Evolutionary conservation across 2,888 invertebrate species (phyloP).

Genomic region (Plemyria rubiginata): DNA sequence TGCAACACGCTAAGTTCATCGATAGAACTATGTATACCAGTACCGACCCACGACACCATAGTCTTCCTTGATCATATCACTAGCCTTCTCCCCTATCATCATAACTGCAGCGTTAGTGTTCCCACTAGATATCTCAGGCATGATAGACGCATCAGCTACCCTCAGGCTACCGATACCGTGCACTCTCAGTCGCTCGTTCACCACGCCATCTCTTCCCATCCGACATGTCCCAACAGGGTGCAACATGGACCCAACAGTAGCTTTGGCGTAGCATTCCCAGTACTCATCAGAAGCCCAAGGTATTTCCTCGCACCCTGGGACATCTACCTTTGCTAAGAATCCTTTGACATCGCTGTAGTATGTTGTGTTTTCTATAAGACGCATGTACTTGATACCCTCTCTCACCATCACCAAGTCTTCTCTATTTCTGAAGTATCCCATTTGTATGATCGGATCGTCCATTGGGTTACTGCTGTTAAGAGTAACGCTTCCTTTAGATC

Average conservation of each 20-base stretch:
- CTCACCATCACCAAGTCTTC: constrained; percentile 55
- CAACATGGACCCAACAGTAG: constrained; percentile 83
- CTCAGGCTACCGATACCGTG: constrained; percentile 61
- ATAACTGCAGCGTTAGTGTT: constrained; percentile 73
- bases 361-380: constrained; percentile 56
- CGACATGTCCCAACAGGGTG: constrained; percentile 83
- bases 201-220: constrained; percentile 70
- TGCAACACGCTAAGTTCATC: neutral
- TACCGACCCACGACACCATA: constrained; percentile 30
- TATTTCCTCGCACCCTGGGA: constrained; percentile 81
- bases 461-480: constrained; percentile 61
- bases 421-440: constrained; percentile 62
- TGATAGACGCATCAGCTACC: constrained; percentile 71
- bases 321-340: constrained; percentile 53
- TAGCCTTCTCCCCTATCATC: constrained; percentile 76
- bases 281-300: constrained; percentile 84
- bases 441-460: constrained; percentile 64
- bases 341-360: constrained; percentile 59
- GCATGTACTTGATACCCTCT: constrained; percentile 62
- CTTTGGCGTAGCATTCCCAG: constrained; percentile 86
- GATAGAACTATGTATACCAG: neutral
- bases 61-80: constrained; percentile 73
- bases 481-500: constrained; percentile 65
- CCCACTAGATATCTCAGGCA: constrained; percentile 69
- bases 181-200: constrained; percentile 66